Evolutionary conservation across 2,888 invertebrate genomes (phyloP), one percentile per base, ranked within the genome.

Genomic region (Orchestes rusci): DNA sequence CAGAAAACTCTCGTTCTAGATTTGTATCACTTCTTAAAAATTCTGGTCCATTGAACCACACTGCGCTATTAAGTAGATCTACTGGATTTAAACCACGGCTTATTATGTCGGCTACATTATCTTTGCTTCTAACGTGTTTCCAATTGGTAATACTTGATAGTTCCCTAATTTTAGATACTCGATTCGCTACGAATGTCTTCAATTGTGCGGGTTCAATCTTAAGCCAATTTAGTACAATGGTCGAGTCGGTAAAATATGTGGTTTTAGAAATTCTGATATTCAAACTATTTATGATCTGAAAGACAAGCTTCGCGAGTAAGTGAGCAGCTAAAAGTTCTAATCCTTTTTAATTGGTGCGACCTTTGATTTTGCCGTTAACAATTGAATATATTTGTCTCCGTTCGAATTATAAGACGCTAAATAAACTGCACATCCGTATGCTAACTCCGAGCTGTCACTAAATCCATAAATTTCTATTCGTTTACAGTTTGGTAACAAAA

Each of bases 281-380:
- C 10, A 39, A 20, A 3, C 12, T 5, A 7, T 15, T 10, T 15
- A 3, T 18, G 4, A 46, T 23, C 23, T 51, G 46, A n/a, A 40
- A 15, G 1, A 38, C 7, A 12, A 53, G 12, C 15, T 45, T 16
- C 1, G 40, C 41, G 7, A 48, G 28, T 5, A 53, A 31, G 7
- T 44, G 27, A 15, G 50, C 53, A 4, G 41, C 44, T 15, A 37
- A 48, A 7, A 52, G 34, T 37, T 53, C 53, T 10, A 53, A 41
- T 8, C 52, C n/a, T 1, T n/a, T n/a, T n/a, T n/a, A n/a, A n/a
- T n/a, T n/a, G n/a, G n/a, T n/a, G n/a, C n/a, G n/a, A n/a, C n/a
- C n/a, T n/a, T n/a, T n/a, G n/a, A n/a, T n/a, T n/a, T n/a, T n/a
- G n/a, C n/a, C n/a, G n/a, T n/a, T n/a, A n/a, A n/a, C n/a, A n/a